Percentiles rank a stretch among this genome's conserved stretches.
Evolutionary conservation across 2,888 invertebrate genomes (phyloP).

Genomic region (Drosophila recens): DNA sequence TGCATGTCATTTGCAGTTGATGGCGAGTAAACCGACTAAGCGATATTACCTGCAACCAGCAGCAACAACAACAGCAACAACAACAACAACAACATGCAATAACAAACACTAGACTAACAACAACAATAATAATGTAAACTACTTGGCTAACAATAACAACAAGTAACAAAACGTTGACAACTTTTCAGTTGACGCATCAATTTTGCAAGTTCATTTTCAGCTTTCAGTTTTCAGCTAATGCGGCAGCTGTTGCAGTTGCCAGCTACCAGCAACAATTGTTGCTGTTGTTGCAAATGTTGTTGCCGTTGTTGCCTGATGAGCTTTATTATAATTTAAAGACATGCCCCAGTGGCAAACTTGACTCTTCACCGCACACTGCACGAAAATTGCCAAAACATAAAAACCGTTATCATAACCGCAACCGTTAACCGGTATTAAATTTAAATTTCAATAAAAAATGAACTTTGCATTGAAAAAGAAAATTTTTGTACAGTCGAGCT

Average conservation of each 20-base stretch:
- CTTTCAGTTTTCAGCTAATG: conserved; percentile 61
- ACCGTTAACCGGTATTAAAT: no score
- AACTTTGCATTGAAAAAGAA: no score
- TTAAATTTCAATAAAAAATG: no score
- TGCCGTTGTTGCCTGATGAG: conserved; percentile 14
- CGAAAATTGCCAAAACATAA: no score
- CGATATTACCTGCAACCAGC: conserved; percentile 40
- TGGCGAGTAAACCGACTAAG: conserved; percentile 10
- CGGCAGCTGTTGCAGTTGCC: conserved; percentile 37
- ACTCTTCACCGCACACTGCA: no score
- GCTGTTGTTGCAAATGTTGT: conserved; percentile 20
- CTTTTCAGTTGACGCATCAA: conserved; percentile 57
- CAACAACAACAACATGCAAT: not conserved
- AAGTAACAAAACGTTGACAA: conserved; percentile 37
- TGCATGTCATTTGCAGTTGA: conserved; percentile 48
- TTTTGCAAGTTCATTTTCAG: conserved; percentile 64
- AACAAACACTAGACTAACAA: conserved; percentile 29
- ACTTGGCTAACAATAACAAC: conserved; percentile 22
- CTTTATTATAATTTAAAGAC: conserved; percentile 69
- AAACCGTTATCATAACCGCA: no score
- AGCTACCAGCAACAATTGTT: not conserved
- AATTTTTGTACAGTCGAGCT: no score
- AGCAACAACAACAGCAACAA: not conserved
- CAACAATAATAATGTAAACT: conserved; percentile 24
- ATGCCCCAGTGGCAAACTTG: conserved; percentile 5